Conservation (phyloP, 2,888 invertebrate species). For the Itoplectis maculator region DNA sequence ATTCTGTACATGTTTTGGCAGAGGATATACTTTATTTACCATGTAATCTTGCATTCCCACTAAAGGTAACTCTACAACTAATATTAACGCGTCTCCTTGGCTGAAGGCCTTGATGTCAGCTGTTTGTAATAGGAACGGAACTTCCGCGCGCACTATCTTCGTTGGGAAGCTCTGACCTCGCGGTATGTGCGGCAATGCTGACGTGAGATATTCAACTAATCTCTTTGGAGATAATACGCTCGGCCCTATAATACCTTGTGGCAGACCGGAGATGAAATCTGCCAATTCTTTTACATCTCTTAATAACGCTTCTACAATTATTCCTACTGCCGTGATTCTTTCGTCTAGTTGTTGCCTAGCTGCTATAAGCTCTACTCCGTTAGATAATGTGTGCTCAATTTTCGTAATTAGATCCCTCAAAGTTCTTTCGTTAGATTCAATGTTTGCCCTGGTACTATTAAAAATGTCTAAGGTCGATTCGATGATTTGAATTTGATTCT, state of each 20-base stretch:
- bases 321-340: not conserved
- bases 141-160: too few relatives aligned
- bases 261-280: not conserved
- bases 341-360: conserved; percentile 1
- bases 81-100: not conserved
- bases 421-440: not conserved
- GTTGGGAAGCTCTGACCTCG: too few relatives aligned
- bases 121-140: too few relatives aligned
- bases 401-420: not conserved
- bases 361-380: not conserved
- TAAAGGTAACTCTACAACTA: not conserved
- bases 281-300: conserved; percentile 8
- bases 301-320: conserved; percentile 16
- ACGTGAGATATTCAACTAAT: too few relatives aligned
- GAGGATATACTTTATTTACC: conserved; percentile 30
- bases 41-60: too few relatives aligned
- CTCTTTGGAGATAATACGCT: too few relatives aligned
- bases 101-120: too few relatives aligned
- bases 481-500: not conserved
- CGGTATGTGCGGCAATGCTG: too few relatives aligned
- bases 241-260: too few relatives aligned
- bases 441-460: not conserved
- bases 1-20: not conserved
- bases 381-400: not conserved
- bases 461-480: not conserved